Percentiles rank a stretch among this genome's conserved stretches.
Conservation (phyloP, 2,888 invertebrate species). For the Microplitis manilae region DNA sequence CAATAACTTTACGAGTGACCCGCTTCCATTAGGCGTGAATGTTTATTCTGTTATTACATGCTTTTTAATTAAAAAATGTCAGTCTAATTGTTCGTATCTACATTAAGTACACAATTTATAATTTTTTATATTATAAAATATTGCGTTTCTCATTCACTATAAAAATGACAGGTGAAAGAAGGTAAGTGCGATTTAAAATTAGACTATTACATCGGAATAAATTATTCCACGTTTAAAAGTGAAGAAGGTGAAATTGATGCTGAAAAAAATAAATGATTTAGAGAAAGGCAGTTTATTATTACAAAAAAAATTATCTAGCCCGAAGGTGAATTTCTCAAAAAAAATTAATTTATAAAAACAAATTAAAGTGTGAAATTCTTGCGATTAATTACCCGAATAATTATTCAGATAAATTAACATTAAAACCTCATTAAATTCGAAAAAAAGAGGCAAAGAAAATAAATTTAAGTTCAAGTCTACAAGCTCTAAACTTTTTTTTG, state of each 20-base stretch:
- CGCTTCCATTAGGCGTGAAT: constrained; percentile 48
- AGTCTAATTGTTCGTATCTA: constrained; percentile 3
- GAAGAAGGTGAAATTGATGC: neutral
- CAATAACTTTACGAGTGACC: constrained; percentile 57
- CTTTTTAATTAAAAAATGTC: neutral
- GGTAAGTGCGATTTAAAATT: neutral
- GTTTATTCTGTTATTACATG: constrained; percentile 2
- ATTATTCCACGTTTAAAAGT: neutral
- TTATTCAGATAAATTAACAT: too few relatives aligned
- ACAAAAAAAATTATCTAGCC: neutral
- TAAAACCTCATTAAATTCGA: too few relatives aligned
- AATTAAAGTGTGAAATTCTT: neutral
- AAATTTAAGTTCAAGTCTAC: too few relatives aligned
- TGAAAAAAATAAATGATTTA: neutral
- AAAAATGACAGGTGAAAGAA: neutral
- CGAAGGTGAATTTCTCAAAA: too few relatives aligned
- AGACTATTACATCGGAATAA: neutral
- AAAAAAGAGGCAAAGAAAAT: too few relatives aligned
- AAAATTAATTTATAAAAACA: too few relatives aligned
- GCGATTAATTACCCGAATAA: neutral
- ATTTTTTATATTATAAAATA: neutral
- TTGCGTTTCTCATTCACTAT: neutral
- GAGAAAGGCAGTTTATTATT: neutral
- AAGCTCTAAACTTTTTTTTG: too few relatives aligned
- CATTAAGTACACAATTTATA: neutral